Percentiles rank a stretch among this genome's conserved stretches.
Conservation (phyloP, 2,888 invertebrate species). For the Muschampia plurimacula region DNA sequence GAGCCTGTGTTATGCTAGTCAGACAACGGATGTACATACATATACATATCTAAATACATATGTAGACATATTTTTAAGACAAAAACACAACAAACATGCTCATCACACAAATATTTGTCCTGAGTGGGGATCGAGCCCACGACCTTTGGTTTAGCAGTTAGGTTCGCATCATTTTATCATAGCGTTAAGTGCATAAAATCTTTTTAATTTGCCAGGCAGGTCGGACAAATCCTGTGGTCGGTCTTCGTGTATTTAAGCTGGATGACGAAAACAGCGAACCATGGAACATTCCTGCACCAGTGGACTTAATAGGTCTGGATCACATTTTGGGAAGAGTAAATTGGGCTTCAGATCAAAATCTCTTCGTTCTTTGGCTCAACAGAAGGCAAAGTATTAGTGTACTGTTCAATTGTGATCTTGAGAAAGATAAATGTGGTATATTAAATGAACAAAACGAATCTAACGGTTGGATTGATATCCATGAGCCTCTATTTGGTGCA, state of each 20-base stretch:
- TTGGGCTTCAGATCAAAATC: slow-evolving; percentile 89
- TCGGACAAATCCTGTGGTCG: slow-evolving; percentile 90
- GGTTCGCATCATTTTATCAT: neutral
- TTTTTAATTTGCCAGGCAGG: slow-evolving; percentile 85
- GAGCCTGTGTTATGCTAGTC: too few species aligned
- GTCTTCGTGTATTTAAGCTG: slow-evolving; percentile 87
- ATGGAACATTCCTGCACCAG: slow-evolving; percentile 81
- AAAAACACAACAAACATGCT: too few species aligned
- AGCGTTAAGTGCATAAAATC: neutral
- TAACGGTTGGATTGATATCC: slow-evolving; percentile 89
- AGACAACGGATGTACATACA: too few species aligned
- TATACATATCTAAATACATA: too few species aligned
- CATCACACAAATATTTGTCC: too few species aligned
- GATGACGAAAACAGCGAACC: slow-evolving; percentile 60
- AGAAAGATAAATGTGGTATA: slow-evolving; percentile 70
- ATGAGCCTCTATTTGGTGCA: slow-evolving; percentile 82
- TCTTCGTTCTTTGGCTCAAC: slow-evolving; percentile 93
- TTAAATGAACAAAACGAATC: slow-evolving; percentile 80
- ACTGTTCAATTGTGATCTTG: slow-evolving; percentile 85
- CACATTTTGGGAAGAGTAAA: slow-evolving; percentile 89
- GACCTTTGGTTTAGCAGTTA: too few species aligned
- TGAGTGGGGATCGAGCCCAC: too few species aligned
- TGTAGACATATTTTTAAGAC: too few species aligned
- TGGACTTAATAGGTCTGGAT: slow-evolving; percentile 84
- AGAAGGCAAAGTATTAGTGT: slow-evolving; percentile 91